Percentiles rank a stretch among this genome's conserved stretches.
These are phyloP conservation scores for Indicator indicator DNA, from an alignment of 2,113 vertebrate genomes.

Conservation along the genomic window DNA sequence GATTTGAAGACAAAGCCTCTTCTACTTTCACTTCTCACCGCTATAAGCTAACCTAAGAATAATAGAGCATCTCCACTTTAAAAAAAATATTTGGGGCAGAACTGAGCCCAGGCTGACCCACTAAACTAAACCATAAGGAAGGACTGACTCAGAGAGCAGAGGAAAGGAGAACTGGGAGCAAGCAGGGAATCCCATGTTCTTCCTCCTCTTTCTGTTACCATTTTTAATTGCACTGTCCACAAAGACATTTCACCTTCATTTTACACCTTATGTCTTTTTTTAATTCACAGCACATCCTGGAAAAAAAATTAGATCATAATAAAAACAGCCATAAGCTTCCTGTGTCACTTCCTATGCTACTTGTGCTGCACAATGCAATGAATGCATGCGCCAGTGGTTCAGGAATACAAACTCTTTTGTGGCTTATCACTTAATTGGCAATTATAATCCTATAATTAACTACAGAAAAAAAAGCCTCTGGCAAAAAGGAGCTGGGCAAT, in stretches of 20 bases:
- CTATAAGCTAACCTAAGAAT: neutral
- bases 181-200: neutral
- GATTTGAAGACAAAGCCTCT: neutral
- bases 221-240: neutral
- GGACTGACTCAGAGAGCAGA: neutral
- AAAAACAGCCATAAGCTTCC: neutral
- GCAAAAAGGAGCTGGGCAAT: constrained; percentile 22
- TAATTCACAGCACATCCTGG: neutral
- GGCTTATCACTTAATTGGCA: constrained; percentile 58
- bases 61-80: neutral
- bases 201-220: neutral
- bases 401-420: constrained; percentile 36
- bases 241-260: neutral
- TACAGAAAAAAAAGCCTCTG: constrained; percentile 17
- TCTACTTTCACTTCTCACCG: neutral
- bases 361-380: neutral
- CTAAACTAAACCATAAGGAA: neutral
- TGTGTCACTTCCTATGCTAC: neutral
- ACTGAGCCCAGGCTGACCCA: neutral
- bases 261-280: neutral
- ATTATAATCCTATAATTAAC: constrained; percentile 68
- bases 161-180: neutral
- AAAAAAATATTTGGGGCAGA: neutral
- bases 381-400: neutral
- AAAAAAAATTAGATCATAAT: neutral